Evolutionary conservation across 2,113 vertebrate genomes (phyloP).

Genomic region (Melanotaenia duboulayi): DNA sequence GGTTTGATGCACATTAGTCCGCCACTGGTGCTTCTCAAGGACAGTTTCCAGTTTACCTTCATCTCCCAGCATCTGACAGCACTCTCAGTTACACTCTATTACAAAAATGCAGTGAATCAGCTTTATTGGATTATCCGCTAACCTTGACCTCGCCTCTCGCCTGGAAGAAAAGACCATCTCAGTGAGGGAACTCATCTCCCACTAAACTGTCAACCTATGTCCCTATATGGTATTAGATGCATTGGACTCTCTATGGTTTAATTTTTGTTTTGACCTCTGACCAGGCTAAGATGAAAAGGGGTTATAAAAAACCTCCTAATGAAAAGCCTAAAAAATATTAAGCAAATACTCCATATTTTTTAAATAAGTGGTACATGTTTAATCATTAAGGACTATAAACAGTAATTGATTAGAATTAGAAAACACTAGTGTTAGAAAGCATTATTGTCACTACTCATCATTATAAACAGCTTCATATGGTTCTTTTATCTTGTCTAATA

Average conservation of each 20-base stretch:
- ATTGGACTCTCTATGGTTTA: conserved; percentile 27
- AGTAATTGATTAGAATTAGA: too few species aligned
- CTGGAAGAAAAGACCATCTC: conserved; percentile 46
- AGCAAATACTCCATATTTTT: too few species aligned
- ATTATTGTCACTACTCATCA: not conserved
- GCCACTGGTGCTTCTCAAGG: conserved; percentile 64
- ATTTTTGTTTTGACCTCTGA: conserved; percentile 58
- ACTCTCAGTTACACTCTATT: conserved; percentile 56
- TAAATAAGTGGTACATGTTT: not conserved
- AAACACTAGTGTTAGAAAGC: too few species aligned
- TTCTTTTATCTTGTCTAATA: conserved; percentile 10
- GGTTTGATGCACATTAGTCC: conserved; percentile 34
- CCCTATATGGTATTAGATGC: conserved; percentile 47
- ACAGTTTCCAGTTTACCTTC: conserved; percentile 60
- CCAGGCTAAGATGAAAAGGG: conserved; percentile 11
- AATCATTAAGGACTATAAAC: conserved; percentile 29
- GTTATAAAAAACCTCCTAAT: conserved; percentile 38
- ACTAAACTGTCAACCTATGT: conserved; percentile 35
- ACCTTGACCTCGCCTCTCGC: conserved; percentile 61
- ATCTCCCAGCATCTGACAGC: conserved; percentile 41
- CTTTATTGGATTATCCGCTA: conserved; percentile 74
- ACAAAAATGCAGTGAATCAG: conserved; percentile 69
- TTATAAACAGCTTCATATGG: not conserved
- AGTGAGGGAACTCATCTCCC: conserved; percentile 61
- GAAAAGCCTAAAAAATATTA: conserved; percentile 21